phyloP scores from a whole-genome alignment of 2,888 invertebrate genomes.

The Lepidocyrtoides sp. region DNA sequence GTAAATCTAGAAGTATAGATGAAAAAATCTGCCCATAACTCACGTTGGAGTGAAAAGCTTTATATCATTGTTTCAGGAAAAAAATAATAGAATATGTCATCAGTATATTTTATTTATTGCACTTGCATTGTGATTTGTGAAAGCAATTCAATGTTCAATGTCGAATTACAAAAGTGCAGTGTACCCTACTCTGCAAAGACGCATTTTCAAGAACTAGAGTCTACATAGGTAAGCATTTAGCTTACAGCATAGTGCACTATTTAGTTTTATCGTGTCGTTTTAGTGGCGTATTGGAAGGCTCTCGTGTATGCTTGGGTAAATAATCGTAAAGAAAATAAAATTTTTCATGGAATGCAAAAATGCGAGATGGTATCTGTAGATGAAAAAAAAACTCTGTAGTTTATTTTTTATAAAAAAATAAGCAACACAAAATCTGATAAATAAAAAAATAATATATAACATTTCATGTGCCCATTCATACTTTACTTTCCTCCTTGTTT shows the following conservation, averaged over 20 bases:
- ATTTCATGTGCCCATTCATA: background rate
- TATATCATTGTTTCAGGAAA: background rate
- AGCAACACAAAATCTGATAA: background rate
- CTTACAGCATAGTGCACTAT: background rate
- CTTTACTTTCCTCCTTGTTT: background rate
- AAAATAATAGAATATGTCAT: background rate
- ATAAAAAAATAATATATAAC: background rate
- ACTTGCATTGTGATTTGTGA: slow-evolving; percentile 8
- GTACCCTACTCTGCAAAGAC: background rate
- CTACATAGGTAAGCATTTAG: background rate
- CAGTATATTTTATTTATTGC: slow-evolving; percentile 9
- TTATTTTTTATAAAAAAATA: background rate
- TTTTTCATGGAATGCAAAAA: slow-evolving; percentile 50
- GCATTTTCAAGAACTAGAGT: background rate
- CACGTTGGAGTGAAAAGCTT: background rate
- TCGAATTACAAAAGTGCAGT: slow-evolving; percentile 24
- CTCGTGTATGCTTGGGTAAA: background rate
- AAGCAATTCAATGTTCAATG: slow-evolving; percentile 22
- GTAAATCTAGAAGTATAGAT: background rate
- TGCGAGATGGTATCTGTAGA: background rate
- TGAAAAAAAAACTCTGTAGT: background rate
- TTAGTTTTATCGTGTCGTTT: too few relatives aligned
- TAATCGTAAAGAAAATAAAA: slow-evolving; percentile 8
- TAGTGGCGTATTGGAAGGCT: background rate
- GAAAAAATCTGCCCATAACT: background rate